These are phyloP conservation scores for Cryptoprocta ferox DNA, from an alignment of 2,797 vertebrate genomes.

Conservation along the genomic window DNA sequence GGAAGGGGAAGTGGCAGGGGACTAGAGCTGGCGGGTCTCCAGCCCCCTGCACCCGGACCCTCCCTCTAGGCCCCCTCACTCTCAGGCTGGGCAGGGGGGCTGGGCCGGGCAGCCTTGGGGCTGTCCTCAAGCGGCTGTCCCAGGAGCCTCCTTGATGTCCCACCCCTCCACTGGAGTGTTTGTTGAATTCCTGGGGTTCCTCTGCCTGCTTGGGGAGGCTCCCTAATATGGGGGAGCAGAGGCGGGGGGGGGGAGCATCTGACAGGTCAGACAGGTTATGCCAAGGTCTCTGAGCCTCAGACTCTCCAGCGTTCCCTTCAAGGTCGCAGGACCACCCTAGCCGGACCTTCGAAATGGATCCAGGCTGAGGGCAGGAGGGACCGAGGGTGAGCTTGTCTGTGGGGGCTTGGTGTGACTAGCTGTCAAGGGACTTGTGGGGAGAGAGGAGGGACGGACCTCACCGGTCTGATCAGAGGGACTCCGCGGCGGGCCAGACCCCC, in stretches of 20 bases:
- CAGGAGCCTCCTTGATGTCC: background rate
- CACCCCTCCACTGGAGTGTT: background rate
- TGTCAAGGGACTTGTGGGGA: background rate
- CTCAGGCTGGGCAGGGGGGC: background rate
- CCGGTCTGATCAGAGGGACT: background rate
- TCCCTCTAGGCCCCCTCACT: background rate
- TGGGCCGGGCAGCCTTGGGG: background rate
- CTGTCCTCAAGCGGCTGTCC: background rate
- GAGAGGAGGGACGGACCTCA: background rate
- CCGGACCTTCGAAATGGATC: background rate
- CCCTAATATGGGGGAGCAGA: background rate
- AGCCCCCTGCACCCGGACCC: background rate
- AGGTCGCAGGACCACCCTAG: background rate
- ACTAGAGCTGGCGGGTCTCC: background rate
- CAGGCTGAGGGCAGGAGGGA: background rate
- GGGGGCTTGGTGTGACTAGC: background rate
- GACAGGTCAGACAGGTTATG: background rate
- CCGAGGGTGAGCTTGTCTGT: background rate
- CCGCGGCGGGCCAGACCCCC: background rate
- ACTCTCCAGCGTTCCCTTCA: background rate
- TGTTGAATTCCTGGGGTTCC: background rate
- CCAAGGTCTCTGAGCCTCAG: background rate
- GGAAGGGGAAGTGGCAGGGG: background rate
- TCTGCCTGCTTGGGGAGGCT: background rate
- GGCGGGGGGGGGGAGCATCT: background rate